Evolutionary conservation across 1,140 invertebrate species (phyloP), one percentile per base, ranked within the genome.

Genomic region (Meloidogyne chitwoodi): DNA sequence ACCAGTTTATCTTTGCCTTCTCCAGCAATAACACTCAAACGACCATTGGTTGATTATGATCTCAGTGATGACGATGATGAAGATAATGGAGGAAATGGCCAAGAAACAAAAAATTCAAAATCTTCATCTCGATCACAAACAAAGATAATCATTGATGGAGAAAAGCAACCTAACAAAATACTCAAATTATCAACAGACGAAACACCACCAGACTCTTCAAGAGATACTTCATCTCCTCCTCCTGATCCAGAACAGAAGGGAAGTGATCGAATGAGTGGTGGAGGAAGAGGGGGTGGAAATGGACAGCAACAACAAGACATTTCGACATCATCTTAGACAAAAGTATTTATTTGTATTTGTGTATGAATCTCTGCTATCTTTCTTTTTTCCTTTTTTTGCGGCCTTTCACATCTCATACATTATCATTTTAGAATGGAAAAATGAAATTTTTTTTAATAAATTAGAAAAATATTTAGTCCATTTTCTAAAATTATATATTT

Each of bases 1-100:
- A n/a, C n/a, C n/a, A 22, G 48, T n/a, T 56, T 8, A 6, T 56
- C 48, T 22, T 1, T 19, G 10, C 48, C 48, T n/a, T 19, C 44
- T 16, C 16, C 48, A 8, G 6, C 48, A 38, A 26, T 29, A 16
- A n/a, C 26, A 16, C 26, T 74, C 16, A 75, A 74, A 68, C 64
- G 74, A n/a, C 22, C 63, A 22, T 56, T 79, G 14, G 78, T 82
- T 11, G 82, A 82, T 38, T 82, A 82, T 48, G 77, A 80, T 48
- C 61, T 61, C 61, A 77, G 74, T 66, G 79, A 81, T 19, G 80
- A 81, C 27, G 80, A 81, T 38, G 79, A 80, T 0, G 79, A 77
- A 16, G 26, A 67, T 31, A 56, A 68, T 12, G 27, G 80, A 10
- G 74, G 34, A 63, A 29, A 63, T n/a, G 48, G 22, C 11, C 29